phyloP scores from a whole-genome alignment of 2,888 invertebrate genomes.

The Oscheius sp. region DNA sequence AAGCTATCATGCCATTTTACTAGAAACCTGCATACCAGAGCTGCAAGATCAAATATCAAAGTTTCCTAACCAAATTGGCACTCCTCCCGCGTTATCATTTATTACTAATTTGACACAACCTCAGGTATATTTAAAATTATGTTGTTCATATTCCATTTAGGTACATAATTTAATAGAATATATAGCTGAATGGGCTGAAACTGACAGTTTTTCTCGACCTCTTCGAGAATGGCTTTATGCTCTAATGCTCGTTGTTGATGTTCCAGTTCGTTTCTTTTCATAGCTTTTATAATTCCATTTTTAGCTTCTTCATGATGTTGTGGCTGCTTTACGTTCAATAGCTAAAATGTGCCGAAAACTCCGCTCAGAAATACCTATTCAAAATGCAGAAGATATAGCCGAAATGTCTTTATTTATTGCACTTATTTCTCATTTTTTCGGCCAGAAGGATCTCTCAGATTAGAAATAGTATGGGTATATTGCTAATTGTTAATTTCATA shows the following conservation, averaged over 20 bases:
- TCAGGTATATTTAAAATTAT: slow-evolving; percentile 24
- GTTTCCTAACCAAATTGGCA: slow-evolving; percentile 54
- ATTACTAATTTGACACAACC: slow-evolving; percentile 33
- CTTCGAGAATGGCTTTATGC: slow-evolving; percentile 56
- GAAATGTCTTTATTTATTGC: slow-evolving; percentile 56
- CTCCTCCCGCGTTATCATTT: slow-evolving; percentile 48
- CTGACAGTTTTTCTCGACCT: slow-evolving; percentile 48
- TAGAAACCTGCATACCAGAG: slow-evolving; percentile 47
- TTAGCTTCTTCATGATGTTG: slow-evolving; percentile 47
- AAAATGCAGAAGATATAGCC: slow-evolving; percentile 37
- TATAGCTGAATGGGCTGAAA: slow-evolving; percentile 46
- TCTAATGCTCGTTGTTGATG: slow-evolving; percentile 44
- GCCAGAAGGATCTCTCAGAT: slow-evolving; percentile 56
- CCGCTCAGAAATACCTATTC: slow-evolving; percentile 35
- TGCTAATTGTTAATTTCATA: neutral
- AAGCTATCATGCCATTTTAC: slow-evolving; percentile 45
- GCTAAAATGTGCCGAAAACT: slow-evolving; percentile 40
- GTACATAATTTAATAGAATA: slow-evolving; percentile 42
- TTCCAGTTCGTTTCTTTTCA: slow-evolving; percentile 33
- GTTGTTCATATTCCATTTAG: slow-evolving; percentile 34
- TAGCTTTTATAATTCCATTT: neutral
- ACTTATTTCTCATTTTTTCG: slow-evolving; percentile 50
- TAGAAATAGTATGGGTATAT: slow-evolving; percentile 13
- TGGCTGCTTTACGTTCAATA: slow-evolving; percentile 42
- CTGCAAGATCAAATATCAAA: slow-evolving; percentile 21